These are phyloP conservation scores for Triplophysa rosa DNA, from an alignment of 2,113 vertebrate genomes.

Conservation along the genomic window DNA sequence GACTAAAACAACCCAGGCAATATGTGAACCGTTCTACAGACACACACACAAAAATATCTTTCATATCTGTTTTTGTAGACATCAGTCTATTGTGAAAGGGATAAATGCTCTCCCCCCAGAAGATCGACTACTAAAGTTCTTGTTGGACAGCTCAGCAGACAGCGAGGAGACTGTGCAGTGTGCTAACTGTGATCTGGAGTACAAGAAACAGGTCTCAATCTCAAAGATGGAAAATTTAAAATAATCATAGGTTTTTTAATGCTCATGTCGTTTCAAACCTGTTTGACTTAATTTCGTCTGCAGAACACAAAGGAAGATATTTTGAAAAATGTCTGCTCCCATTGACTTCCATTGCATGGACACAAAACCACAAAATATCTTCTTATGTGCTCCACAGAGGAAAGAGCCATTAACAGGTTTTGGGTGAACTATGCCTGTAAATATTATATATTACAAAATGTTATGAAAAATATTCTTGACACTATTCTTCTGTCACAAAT, in stretches of 20 bases:
- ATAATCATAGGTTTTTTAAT: no score
- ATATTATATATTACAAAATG: neutral
- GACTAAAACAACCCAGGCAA: conserved; percentile 13
- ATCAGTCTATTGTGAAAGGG: conserved; percentile 84
- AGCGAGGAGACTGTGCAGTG: conserved; percentile 80
- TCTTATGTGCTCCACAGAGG: no score
- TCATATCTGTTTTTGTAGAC: conserved; percentile 64
- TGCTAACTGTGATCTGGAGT: conserved; percentile 89
- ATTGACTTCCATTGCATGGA: no score
- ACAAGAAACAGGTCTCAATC: conserved; percentile 75
- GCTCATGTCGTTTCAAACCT: no score
- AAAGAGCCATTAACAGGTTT: neutral
- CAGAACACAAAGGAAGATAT: no score
- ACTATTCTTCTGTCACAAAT: conserved; percentile 5
- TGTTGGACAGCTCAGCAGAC: conserved; percentile 85
- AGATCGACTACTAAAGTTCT: conserved; percentile 88
- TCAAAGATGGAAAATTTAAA: no score
- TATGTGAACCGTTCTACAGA: neutral
- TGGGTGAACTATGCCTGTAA: neutral
- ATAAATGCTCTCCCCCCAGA: conserved; percentile 81
- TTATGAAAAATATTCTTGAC: neutral
- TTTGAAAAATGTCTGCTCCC: no score
- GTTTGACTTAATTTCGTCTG: no score
- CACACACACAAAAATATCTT: neutral
- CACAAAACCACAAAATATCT: no score